A percentile compares a stretch with the other conserved stretches of the same genome.
Conservation (phyloP, 1,140 invertebrate species). For the Cotesia chilonis region DNA sequence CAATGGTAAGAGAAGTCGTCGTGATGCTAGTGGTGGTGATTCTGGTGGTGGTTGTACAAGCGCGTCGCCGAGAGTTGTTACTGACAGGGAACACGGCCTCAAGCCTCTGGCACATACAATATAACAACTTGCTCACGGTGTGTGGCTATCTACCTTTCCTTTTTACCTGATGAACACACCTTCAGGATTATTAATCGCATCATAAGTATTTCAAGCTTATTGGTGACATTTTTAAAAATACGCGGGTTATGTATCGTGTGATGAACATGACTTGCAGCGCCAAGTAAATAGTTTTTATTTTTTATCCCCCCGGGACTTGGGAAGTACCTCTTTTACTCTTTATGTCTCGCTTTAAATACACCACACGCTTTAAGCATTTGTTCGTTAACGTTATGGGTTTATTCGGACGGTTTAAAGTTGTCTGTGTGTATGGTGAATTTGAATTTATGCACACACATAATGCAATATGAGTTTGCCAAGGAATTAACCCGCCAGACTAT, state of each 20-base stretch:
- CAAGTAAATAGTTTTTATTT: constrained; percentile 35
- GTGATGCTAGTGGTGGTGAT: not conserved
- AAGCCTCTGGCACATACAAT: constrained; percentile 26
- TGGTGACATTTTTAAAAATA: constrained; percentile 50
- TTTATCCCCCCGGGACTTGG: not conserved
- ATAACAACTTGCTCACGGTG: constrained; percentile 49
- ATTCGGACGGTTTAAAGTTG: no score
- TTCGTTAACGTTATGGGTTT: no score
- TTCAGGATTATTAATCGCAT: constrained; percentile 56
- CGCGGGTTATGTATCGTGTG: constrained; percentile 15
- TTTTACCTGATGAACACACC: constrained; percentile 54
- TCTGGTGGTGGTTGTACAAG: not conserved
- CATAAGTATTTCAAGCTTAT: constrained; percentile 61
- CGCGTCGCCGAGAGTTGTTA: constrained; percentile 50
- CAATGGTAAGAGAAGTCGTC: no score
- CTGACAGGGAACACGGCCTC: constrained; percentile 58
- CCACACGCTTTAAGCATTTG: no score
- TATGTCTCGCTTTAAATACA: no score
- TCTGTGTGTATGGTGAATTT: no score
- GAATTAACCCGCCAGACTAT: no score
- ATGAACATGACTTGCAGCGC: constrained; percentile 40
- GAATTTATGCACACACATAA: no score
- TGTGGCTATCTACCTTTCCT: constrained; percentile 43
- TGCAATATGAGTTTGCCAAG: no score
- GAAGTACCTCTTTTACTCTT: not conserved